Evolutionary conservation across 2,113 vertebrate species (phyloP).

Genomic region (Andinoacara biseriatus): DNA sequence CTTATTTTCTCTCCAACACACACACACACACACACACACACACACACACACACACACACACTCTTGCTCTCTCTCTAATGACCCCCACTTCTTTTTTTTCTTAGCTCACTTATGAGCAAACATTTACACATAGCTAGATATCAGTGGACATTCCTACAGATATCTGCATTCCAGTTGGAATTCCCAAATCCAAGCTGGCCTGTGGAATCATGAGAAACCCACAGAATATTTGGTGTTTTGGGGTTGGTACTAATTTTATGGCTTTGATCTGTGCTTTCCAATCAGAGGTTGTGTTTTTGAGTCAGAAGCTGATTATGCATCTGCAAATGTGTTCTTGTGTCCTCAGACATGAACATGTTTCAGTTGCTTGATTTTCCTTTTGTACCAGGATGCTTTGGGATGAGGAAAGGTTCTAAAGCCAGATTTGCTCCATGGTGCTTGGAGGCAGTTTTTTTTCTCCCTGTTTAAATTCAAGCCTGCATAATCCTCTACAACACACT

Average conservation of each 20-base stretch:
- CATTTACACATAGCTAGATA: slow-evolving; percentile 62
- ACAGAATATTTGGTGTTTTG: background rate
- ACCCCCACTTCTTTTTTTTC: slow-evolving; percentile 4
- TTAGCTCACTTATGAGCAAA: slow-evolving; percentile 51
- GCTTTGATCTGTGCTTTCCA: background rate
- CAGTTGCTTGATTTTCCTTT: slow-evolving; percentile 26
- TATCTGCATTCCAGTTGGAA: slow-evolving; percentile 42
- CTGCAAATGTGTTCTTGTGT: background rate
- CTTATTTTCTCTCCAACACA: background rate
- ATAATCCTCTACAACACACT: slow-evolving; percentile 66
- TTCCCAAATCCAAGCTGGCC: slow-evolving; percentile 43
- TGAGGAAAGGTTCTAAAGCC: slow-evolving; percentile 64
- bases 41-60: slow-evolving; percentile 7
- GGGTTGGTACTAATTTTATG: background rate
- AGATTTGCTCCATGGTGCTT: slow-evolving; percentile 58
- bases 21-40: slow-evolving; percentile 2
- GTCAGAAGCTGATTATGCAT: slow-evolving; percentile 1
- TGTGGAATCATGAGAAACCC: background rate
- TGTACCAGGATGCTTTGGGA: slow-evolving; percentile 49
- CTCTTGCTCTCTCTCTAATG: background rate
- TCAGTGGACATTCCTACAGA: slow-evolving; percentile 59
- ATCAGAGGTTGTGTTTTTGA: background rate
- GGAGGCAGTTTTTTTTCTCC: slow-evolving; percentile 55
- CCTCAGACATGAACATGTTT: slow-evolving; percentile 35
- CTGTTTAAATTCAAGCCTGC: slow-evolving; percentile 65